phyloP scores from a whole-genome alignment of 2,113 vertebrate genomes.

The Melanerpes formicivorus region DNA sequence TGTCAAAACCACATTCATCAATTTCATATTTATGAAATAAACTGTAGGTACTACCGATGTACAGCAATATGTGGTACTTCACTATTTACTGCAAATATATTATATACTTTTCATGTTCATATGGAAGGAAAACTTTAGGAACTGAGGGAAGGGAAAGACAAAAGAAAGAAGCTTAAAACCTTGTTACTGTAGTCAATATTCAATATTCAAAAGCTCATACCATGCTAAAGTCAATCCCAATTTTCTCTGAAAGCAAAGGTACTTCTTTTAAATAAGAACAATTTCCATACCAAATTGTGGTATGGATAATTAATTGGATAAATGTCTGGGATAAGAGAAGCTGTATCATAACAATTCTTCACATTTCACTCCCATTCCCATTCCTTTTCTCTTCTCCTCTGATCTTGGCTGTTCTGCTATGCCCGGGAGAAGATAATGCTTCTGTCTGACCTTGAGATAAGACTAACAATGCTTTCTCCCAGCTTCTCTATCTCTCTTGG shows the following conservation, averaged over 20 bases:
- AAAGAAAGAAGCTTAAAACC: background rate
- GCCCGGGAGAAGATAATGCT: too few relatives aligned
- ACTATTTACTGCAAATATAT: background rate
- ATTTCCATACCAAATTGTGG: background rate
- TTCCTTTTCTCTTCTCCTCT: too few relatives aligned
- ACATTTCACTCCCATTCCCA: too few relatives aligned
- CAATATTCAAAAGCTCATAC: slow-evolving; percentile 8
- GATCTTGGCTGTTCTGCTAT: too few relatives aligned
- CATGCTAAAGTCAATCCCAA: background rate
- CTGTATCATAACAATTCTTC: too few relatives aligned
- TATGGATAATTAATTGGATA: too few relatives aligned
- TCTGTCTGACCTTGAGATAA: too few relatives aligned
- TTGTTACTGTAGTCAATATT: background rate
- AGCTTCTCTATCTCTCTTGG: too few relatives aligned
- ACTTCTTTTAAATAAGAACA: slow-evolving; percentile 3
- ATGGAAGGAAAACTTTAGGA: background rate
- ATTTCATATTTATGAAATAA: background rate
- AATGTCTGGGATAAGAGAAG: too few relatives aligned
- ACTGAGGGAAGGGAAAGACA: background rate
- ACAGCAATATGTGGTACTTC: background rate
- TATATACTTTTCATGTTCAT: background rate
- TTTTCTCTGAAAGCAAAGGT: slow-evolving; percentile 23
- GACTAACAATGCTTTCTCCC: too few relatives aligned
- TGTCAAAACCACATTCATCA: background rate
- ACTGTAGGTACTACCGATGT: background rate